These are phyloP conservation scores for Argyrosomus regius DNA, from an alignment of 2,797 vertebrate species.

Conservation along the genomic window DNA sequence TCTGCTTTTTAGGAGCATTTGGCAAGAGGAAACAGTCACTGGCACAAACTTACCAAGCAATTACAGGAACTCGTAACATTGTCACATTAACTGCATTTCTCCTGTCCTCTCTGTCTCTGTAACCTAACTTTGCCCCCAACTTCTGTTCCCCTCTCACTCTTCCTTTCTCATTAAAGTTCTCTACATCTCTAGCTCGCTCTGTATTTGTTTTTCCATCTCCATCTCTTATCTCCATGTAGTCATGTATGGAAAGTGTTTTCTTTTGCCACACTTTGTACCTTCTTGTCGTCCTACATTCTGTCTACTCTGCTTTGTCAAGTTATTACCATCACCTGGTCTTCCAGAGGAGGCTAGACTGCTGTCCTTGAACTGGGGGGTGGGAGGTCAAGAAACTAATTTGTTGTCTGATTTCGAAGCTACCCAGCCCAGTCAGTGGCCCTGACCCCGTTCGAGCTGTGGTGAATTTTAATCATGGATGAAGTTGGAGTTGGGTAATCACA, in stretches of 20 bases:
- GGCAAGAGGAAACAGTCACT: slow-evolving; percentile 26
- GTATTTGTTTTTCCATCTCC: not conserved
- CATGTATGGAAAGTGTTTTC: not conserved
- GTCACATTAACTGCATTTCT: slow-evolving; percentile 4
- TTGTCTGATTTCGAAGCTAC: slow-evolving; percentile 75
- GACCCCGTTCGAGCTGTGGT: slow-evolving; percentile 55
- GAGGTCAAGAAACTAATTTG: slow-evolving; percentile 81
- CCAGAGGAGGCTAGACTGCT: slow-evolving; percentile 41
- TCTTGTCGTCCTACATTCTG: slow-evolving; percentile 7
- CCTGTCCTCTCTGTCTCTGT: slow-evolving; percentile 1
- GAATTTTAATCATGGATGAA: slow-evolving; percentile 80
- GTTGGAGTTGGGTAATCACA: slow-evolving; percentile 47
- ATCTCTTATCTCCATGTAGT: slow-evolving; percentile 4
- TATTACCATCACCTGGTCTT: slow-evolving; percentile 27
- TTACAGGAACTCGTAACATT: slow-evolving; percentile 44
- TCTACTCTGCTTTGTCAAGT: slow-evolving; percentile 27
- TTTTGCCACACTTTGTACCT: not conserved
- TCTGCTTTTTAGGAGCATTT: slow-evolving; percentile 43
- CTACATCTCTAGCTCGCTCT: not conserved
- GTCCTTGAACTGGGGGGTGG: slow-evolving; percentile 75
- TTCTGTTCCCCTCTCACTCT: not conserved
- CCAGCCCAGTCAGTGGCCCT: slow-evolving; percentile 60
- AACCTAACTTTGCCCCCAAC: not conserved
- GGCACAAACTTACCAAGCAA: slow-evolving; percentile 40
- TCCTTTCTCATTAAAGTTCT: not conserved